Conservation (phyloP, 2,888 invertebrate species). For the Acleris emargana region DNA sequence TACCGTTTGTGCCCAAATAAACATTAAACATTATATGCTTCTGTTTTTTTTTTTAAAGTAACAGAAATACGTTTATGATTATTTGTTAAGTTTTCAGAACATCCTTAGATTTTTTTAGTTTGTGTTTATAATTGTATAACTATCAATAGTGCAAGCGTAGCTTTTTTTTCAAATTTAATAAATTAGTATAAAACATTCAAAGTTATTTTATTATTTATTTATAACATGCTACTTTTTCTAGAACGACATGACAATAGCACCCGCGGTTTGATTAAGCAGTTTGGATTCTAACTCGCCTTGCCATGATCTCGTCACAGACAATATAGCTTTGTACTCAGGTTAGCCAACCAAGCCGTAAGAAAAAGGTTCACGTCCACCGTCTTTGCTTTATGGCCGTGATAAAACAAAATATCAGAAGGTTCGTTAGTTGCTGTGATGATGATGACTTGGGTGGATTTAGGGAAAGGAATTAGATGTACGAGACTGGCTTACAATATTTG, state of each 20-base stretch:
- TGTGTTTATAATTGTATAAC: no score
- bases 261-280: constrained; percentile 56
- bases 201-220: neutral
- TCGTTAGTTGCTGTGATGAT: neutral
- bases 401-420: constrained; percentile 28
- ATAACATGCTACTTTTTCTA: constrained; percentile 1
- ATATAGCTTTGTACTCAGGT: constrained; percentile 39
- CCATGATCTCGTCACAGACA: constrained; percentile 45
- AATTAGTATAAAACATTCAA: no score
- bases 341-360: constrained; percentile 31
- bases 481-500: no score
- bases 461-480: neutral
- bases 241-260: constrained; percentile 26
- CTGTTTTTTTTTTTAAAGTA: no score
- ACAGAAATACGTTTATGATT: no score
- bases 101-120: no score
- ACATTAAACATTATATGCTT: no score
- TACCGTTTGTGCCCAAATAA: no score
- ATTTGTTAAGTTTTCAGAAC: no score
- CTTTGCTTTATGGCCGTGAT: constrained; percentile 22
- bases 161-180: no score
- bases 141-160: no score
- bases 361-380: constrained; percentile 35
- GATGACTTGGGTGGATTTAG: neutral
- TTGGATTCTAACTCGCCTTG: constrained; percentile 49